Evolutionary conservation across 2,113 vertebrate species (phyloP).

Genomic region (Burhinus oedicnemus): DNA sequence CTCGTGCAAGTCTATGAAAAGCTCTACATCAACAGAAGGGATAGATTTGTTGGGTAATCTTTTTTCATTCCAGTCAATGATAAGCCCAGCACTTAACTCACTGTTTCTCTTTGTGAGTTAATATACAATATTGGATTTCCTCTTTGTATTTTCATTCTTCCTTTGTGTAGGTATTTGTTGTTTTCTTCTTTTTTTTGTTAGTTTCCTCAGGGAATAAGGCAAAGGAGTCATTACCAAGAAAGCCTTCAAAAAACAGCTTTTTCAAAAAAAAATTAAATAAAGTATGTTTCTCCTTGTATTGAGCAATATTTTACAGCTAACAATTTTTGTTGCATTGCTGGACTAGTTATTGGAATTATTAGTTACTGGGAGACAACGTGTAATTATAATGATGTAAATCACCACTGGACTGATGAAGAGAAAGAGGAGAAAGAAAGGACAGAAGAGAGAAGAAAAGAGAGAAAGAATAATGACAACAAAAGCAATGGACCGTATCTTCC

Average conservation of each 20-base stretch:
- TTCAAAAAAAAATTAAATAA: too few species aligned
- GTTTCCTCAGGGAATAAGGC: background rate
- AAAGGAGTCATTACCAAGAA: background rate
- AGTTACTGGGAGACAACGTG: background rate
- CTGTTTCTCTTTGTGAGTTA: background rate
- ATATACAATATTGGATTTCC: conserved; percentile 1
- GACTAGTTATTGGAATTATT: background rate
- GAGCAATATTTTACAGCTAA: background rate
- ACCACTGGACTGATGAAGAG: background rate
- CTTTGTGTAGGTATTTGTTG: background rate
- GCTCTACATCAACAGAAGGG: background rate
- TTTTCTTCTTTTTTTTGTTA: background rate
- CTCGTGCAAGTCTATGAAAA: background rate
- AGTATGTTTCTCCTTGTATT: background rate
- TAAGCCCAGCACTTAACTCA: conserved; percentile 13
- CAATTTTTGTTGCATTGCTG: background rate
- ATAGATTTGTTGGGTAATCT: conserved; percentile 6
- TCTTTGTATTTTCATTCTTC: background rate
- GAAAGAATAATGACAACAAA: background rate
- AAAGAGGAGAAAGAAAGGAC: background rate
- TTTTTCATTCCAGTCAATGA: conserved; percentile 7
- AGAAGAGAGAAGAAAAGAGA: background rate
- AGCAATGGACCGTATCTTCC: background rate
- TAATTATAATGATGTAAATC: background rate
- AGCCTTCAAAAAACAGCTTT: background rate